Evolutionary conservation across 2,113 vertebrate species (phyloP), one percentile per base, ranked within the genome.

Genomic region (Cavia porcellus): DNA sequence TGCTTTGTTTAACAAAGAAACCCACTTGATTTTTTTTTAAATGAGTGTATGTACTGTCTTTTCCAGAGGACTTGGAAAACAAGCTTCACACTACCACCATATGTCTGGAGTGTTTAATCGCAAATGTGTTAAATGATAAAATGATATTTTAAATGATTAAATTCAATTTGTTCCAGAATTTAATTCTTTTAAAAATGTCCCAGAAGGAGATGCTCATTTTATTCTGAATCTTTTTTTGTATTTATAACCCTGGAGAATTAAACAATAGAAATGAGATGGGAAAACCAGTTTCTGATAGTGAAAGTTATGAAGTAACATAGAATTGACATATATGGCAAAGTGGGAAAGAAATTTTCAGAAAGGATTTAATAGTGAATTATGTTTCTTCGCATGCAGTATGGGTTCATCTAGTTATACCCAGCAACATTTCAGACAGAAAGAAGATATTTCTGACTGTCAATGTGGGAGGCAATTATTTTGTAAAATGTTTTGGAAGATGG

Each of bases 1-100:
- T 82, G 28, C 83, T 77, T 68, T 52, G 84, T 89, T 52, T 70
- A 96, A 80, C 38, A 80, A 94, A 57, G 57, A 68, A 91, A 66
- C 68, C 17, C 28, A 42, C 50, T 11, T 15, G 50, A 52, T 47
- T 75, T 75, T 75, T 28, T 25, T 25, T 52, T 52, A 52, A 35
- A 11, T n/a, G 8, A 2, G 4, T 72, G 15, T 42, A 28, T 57
- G 15, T 57, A 30, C 11, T 24, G 70, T 30, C 20, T 50, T 86
- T 50, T 13, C 45, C 25, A 42, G 47, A 57, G 22, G 30, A 9
- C 32, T 52, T 80, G 50, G 50, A 86, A 91, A 83, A 42, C 38
- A 70, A 55, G 25, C 3, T 83, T 50, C 38, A 61, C 19, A 35
- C 74, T 1, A 66, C 22, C 55, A 7, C 28, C 15, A n/a, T 15